These are phyloP conservation scores for Drosophila colorata DNA, from an alignment of 2,888 invertebrate species.

Conservation along the genomic window DNA sequence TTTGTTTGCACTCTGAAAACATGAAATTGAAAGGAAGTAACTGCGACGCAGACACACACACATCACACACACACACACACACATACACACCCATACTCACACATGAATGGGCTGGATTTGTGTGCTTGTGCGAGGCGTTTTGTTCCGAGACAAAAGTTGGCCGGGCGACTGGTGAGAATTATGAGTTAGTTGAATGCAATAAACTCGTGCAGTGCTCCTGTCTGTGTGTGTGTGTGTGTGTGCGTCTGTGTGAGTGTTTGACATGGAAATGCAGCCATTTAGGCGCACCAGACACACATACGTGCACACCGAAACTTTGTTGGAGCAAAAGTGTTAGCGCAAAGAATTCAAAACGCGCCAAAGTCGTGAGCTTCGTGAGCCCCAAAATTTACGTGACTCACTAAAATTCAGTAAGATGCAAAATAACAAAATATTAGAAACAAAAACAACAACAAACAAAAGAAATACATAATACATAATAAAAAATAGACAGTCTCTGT, in stretches of 20 bases:
- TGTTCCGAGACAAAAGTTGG: conserved; percentile 64
- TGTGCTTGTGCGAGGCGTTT: conserved; percentile 46
- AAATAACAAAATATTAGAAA: neutral
- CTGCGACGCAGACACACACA: conserved; percentile 47
- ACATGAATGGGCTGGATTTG: conserved; percentile 18
- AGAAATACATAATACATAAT: neutral
- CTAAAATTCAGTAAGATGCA: neutral
- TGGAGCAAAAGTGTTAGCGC: conserved; percentile 12
- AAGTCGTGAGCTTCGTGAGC: conserved; percentile 6
- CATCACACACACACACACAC: conserved; percentile 1
- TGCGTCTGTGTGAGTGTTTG: conserved; percentile 34
- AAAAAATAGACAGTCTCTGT: neutral
- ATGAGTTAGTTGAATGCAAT: conserved; percentile 71
- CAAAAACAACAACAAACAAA: too few species aligned
- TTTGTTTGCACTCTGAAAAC: conserved; percentile 65
- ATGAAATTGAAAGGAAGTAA: conserved; percentile 68
- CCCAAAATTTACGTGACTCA: neutral
- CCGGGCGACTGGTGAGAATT: conserved; percentile 55
- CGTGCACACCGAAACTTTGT: conserved; percentile 13
- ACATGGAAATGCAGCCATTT: conserved; percentile 64
- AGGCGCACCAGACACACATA: conserved; percentile 45
- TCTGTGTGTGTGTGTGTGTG: conserved; percentile 7
- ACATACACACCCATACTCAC: too few species aligned
- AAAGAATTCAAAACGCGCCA: neutral
- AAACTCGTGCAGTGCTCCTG: conserved; percentile 43